Base-by-base conservation (phyloP, 2,797 vertebrate genomes). In the Champsocephalus esox region DNA sequence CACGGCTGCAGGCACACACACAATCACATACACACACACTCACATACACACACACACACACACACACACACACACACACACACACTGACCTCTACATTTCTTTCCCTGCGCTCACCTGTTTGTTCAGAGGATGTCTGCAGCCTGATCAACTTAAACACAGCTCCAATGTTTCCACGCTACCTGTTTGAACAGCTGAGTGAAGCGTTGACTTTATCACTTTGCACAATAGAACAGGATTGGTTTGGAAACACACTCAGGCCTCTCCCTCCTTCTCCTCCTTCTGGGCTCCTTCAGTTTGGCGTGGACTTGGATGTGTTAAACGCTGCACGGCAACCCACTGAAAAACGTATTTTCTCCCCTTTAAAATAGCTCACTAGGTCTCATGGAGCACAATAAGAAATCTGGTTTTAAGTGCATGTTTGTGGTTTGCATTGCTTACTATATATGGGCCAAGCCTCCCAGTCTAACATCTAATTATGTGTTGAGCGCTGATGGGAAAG, bases 111-210 rank as follows among this genome's bases (percentile, higher is more conserved):
- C 85, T 92, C 89, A 91, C 92, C 87, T 92, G 88, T 93, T 94
- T 93, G 91, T 80, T 89, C 80, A 89, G 91, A 92, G 89, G 88
- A 88, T 71, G 86, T 81, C 87, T 88, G 80, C 74, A 80, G 82
- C 73, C 86, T 64, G 81, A 92, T 92, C 90, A 88, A 80, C 86
- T 82, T 55, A 89, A 93, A 92, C 91, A 84, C 77, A 78, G 73
- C 85, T 74, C 76, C 83, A 32, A 61, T 81, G 90, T 85, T 90
- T 86, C 93, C 79, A 87, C 72, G 73, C 88, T 92, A 89, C 80
- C 89, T 94, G 91, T 95, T 95, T 95, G 89, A 94, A 94, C 94
- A 94, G 94, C 94, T 94, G 94, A 94, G 85, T 45, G 81, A 81
- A 81, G 89, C 71, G 77, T 89, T 89, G 90, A 92, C 85, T 90